phyloP scores from a whole-genome alignment of 2,113 vertebrate species.

The Cynoglossus semilaevis region DNA sequence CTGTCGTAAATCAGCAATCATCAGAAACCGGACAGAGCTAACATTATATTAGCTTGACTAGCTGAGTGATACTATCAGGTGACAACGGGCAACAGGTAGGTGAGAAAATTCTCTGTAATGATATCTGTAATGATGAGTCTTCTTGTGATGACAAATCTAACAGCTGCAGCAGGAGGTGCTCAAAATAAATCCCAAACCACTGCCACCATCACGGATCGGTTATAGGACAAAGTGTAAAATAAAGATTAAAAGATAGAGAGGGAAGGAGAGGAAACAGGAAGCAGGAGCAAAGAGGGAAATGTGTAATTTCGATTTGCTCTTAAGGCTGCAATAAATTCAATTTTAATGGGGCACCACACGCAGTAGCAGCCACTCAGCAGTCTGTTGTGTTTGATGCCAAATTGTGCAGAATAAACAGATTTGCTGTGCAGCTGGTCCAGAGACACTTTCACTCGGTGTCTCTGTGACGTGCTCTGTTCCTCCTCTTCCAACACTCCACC shows the following conservation, averaged over 20 bases:
- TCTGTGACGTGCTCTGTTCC: slow-evolving; percentile 26
- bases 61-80: slow-evolving; percentile 18
- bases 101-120: slow-evolving; percentile 57
- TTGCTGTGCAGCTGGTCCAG: slow-evolving; percentile 70
- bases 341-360: slow-evolving; percentile 73
- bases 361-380: slow-evolving; percentile 71
- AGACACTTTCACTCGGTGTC: slow-evolving; percentile 41
- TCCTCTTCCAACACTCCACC: slow-evolving; percentile 13
- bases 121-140: too few species aligned
- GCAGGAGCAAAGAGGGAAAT: slow-evolving; percentile 25
- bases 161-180: slow-evolving; percentile 49
- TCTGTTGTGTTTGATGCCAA: slow-evolving; percentile 77
- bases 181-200: slow-evolving; percentile 10
- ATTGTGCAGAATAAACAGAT: slow-evolving; percentile 79
- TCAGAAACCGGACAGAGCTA: slow-evolving; percentile 8
- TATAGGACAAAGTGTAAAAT: slow-evolving; percentile 35
- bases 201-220: slow-evolving; percentile 24
- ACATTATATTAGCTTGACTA: slow-evolving; percentile 26
- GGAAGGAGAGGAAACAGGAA: slow-evolving; percentile 21
- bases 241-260: slow-evolving; percentile 21
- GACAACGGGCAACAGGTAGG: slow-evolving; percentile 38
- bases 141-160: slow-evolving; percentile 47
- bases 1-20: too few species aligned
- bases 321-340: slow-evolving; percentile 70
- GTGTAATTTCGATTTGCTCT: slow-evolving; percentile 61